Evolutionary conservation across 1,140 invertebrate species (phyloP).

Genomic region (Hylaeus anthracinus): DNA sequence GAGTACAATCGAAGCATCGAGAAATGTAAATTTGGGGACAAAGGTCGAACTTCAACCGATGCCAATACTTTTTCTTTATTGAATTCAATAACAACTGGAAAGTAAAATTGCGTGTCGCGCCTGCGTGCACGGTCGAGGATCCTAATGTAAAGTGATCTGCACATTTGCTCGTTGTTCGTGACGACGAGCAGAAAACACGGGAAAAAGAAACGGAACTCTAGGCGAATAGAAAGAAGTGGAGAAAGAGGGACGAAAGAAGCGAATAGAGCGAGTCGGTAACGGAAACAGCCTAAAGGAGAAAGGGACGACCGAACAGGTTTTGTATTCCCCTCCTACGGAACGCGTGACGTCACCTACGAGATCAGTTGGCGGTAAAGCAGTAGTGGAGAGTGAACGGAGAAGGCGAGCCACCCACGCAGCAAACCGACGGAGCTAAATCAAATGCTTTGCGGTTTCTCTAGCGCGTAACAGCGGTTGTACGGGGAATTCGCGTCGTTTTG

Average conservation of each 20-base stretch:
- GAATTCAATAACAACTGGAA: too few species aligned
- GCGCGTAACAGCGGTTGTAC: conserved; percentile 49
- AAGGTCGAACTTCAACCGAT: too few species aligned
- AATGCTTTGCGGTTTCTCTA: conserved; percentile 62
- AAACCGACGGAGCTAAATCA: conserved; percentile 42
- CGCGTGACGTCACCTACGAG: conserved; percentile 47
- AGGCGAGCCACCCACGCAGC: conserved; percentile 47
- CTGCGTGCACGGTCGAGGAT: too few species aligned
- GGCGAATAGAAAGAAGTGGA: not conserved
- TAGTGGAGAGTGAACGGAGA: conserved; percentile 29
- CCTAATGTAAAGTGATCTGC: too few species aligned
- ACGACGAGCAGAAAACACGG: too few species aligned
- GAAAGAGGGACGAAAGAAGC: not conserved
- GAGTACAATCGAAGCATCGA: too few species aligned
- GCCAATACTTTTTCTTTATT: too few species aligned
- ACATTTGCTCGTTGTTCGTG: too few species aligned
- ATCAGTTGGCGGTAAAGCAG: conserved; percentile 26
- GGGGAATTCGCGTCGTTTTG: conserved; percentile 55
- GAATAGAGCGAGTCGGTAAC: conserved; percentile 1
- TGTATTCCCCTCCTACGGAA: conserved; percentile 35
- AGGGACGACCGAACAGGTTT: conserved; percentile 46
- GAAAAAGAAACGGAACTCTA: too few species aligned
- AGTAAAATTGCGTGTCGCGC: too few species aligned
- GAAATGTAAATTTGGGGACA: too few species aligned
- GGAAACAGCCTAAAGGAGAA: conserved; percentile 34